These are phyloP conservation scores for Oncorhynchus masou DNA, from an alignment of 2,113 vertebrate genomes.

Conservation along the genomic window DNA sequence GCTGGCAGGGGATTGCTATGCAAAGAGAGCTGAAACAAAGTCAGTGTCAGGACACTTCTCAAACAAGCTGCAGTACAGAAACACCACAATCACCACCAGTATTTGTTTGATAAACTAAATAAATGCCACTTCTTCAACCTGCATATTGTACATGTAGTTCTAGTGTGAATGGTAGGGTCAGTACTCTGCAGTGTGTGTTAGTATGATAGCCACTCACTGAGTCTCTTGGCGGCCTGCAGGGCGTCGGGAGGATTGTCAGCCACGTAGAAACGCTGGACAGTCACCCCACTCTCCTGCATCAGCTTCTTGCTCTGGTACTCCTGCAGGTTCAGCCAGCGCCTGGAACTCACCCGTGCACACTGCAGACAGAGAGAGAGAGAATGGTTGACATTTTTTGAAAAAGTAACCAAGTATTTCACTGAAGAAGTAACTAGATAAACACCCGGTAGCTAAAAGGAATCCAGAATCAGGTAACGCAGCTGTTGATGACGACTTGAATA, in stretches of 20 bases:
- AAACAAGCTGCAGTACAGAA: no score
- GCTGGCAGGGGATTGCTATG: neutral
- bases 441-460: neutral
- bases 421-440: no score
- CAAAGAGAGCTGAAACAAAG: neutral
- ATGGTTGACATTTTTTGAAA: no score
- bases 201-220: conserved; percentile 76
- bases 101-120: no score
- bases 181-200: no score
- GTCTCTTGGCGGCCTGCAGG: conserved; percentile 81
- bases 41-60: neutral
- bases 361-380: conserved; percentile 32
- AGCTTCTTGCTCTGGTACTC: conserved; percentile 92
- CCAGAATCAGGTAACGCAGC: neutral
- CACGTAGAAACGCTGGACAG: conserved; percentile 86
- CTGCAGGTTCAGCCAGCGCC: conserved; percentile 88
- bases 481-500: neutral
- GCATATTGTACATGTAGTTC: no score
- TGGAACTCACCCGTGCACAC: conserved; percentile 69
- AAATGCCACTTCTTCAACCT: no score
- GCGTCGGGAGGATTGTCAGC: conserved; percentile 78
- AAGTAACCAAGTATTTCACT: no score
- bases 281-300: conserved; percentile 85
- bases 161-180: no score
- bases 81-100: no score